Evolutionary conservation across 2,113 vertebrate genomes (phyloP).

Genomic region (Phylloscopus trochiloides): DNA sequence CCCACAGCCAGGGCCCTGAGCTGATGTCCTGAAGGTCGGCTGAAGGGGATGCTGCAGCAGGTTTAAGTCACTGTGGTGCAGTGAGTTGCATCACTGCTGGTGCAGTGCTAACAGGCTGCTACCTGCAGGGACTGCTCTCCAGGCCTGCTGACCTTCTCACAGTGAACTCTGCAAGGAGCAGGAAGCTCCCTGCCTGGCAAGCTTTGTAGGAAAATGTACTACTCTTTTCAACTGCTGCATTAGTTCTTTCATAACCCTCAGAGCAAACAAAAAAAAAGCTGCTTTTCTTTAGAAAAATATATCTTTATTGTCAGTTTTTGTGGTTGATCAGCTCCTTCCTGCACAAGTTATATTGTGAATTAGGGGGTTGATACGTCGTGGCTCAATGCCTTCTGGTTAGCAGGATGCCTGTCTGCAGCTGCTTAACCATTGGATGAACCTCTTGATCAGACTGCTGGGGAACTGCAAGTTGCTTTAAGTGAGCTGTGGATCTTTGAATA

Average conservation of each 20-base stretch:
- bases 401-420: not conserved
- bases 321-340: not conserved
- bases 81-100: not conserved
- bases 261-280: not conserved
- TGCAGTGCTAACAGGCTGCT: not conserved
- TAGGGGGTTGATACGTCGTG: accelerated
- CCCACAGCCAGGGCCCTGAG: not conserved
- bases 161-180: not conserved
- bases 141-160: not conserved
- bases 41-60: not conserved
- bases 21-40: not conserved
- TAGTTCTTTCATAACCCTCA: not conserved
- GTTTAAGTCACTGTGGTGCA: not conserved
- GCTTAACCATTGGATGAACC: not conserved
- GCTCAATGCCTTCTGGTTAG: not conserved
- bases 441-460: not conserved
- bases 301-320: not conserved
- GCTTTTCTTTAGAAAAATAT: not conserved
- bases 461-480: not conserved
- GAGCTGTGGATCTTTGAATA: not conserved
- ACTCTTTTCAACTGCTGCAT: not conserved
- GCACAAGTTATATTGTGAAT: accelerated
- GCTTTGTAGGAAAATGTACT: not conserved
- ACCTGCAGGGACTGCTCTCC: not conserved
- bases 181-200: not conserved